Conservation (phyloP, 2,888 invertebrate genomes). For the Sturmia bella region DNA sequence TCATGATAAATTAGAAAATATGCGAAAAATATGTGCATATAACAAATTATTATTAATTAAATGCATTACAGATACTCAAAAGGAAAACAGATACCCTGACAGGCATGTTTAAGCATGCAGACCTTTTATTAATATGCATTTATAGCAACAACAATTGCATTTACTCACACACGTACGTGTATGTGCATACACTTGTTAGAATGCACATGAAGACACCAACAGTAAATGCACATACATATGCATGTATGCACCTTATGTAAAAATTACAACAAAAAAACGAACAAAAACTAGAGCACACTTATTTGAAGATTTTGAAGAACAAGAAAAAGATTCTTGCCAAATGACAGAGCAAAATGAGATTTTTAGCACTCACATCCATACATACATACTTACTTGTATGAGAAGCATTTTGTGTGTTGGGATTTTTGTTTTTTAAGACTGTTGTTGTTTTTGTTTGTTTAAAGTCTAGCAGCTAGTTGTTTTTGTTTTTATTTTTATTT, state of each 20-base stretch:
- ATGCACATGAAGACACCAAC: constrained; percentile 46
- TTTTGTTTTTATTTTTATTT: constrained; percentile 24
- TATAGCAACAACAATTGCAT: background rate
- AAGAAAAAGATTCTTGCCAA: constrained; percentile 56
- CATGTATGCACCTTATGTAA: background rate
- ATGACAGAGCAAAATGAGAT: constrained; percentile 58
- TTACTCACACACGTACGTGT: background rate
- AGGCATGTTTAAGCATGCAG: constrained; percentile 28
- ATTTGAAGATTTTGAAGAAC: constrained; percentile 37
- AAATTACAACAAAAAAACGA: background rate
- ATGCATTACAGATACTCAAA: constrained; percentile 46
- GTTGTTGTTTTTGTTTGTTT: constrained; percentile 25
- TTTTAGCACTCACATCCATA: no score
- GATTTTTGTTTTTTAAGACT: background rate
- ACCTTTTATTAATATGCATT: constrained; percentile 3
- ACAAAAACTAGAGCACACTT: constrained; percentile 59
- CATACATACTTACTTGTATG: constrained; percentile 56
- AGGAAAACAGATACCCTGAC: no score
- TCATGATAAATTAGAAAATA: constrained; percentile 51
- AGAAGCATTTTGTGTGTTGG: constrained; percentile 8
- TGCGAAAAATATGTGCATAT: constrained; percentile 25
- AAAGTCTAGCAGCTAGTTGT: constrained; percentile 34
- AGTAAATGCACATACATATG: constrained; percentile 5
- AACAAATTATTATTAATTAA: constrained; percentile 62
- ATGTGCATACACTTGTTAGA: constrained; percentile 33